These are phyloP conservation scores for Thamnaconus septentrionalis DNA, from an alignment of 2,113 vertebrate species.

Conservation along the genomic window DNA sequence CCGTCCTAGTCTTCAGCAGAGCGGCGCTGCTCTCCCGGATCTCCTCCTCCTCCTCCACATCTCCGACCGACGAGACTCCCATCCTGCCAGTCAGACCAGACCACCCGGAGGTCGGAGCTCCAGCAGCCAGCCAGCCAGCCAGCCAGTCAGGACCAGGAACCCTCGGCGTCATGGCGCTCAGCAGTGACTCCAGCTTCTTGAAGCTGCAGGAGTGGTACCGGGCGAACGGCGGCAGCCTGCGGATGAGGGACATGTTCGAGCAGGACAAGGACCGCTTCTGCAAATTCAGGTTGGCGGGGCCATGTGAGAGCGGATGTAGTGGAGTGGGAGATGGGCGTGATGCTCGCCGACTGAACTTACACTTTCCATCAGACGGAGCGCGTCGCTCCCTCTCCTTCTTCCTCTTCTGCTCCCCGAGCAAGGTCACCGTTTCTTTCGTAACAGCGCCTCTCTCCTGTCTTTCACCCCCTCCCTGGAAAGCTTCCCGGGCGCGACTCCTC, in stretches of 20 bases:
- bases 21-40: too few relatives aligned
- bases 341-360: neutral
- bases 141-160: neutral
- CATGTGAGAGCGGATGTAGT: neutral
- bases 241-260: constrained; percentile 85
- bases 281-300: constrained; percentile 82
- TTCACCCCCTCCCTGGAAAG: neutral
- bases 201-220: constrained; percentile 83
- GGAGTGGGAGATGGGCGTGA: neutral
- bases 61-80: too few relatives aligned
- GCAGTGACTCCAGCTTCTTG: constrained; percentile 79
- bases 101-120: neutral
- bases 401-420: neutral
- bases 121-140: too few relatives aligned
- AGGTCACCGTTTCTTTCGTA: neutral
- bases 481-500: neutral
- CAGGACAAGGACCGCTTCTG: constrained; percentile 81
- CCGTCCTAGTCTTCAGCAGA: too few relatives aligned
- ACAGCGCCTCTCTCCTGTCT: neutral
- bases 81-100: too few relatives aligned
- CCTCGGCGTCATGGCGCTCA: constrained; percentile 80
- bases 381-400: neutral
- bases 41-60: too few relatives aligned
- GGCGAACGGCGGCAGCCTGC: constrained; percentile 73
- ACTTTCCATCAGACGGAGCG: neutral